Percentiles rank a stretch among this genome's conserved stretches.
These are phyloP conservation scores for Astyanax mexicanus DNA, from an alignment of 2,797 vertebrate species.

Conservation along the genomic window DNA sequence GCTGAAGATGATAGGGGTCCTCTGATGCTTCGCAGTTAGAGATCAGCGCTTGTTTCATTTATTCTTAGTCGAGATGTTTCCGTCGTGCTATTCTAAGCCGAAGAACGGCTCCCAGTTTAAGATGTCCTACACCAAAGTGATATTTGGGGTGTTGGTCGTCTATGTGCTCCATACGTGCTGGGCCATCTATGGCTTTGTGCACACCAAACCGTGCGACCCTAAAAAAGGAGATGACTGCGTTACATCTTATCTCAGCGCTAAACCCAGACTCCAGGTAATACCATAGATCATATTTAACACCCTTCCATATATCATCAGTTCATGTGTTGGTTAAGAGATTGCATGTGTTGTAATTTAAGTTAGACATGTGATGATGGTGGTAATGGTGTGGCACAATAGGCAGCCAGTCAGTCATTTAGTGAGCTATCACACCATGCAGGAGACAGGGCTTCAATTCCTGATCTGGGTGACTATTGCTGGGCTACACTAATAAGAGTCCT, in stretches of 20 bases:
- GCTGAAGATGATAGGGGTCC: not conserved
- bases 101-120: constrained; percentile 67
- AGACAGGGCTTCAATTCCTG: too few relatives aligned
- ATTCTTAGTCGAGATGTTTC: constrained; percentile 67
- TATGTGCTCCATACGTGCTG: constrained; percentile 94
- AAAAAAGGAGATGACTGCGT: constrained; percentile 79
- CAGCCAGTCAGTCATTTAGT: too few relatives aligned
- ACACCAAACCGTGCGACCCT: constrained; percentile 87
- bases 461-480: too few relatives aligned
- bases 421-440: too few relatives aligned
- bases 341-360: not conserved
- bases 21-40: not conserved
- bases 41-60: not conserved
- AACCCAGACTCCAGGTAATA: constrained; percentile 88
- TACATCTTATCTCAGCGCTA: constrained; percentile 84
- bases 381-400: too few relatives aligned
- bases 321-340: not conserved
- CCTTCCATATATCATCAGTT: not conserved
- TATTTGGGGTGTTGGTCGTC: constrained; percentile 89
- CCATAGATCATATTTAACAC: not conserved
- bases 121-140: constrained; percentile 86
- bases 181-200: constrained; percentile 93
- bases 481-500: too few relatives aligned
- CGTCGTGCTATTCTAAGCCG: constrained; percentile 74
- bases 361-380: too few relatives aligned